Evolutionary conservation across 2,797 vertebrate species (phyloP), one percentile per base, ranked within the genome.

Genomic region (Gorsachius magnificus): DNA sequence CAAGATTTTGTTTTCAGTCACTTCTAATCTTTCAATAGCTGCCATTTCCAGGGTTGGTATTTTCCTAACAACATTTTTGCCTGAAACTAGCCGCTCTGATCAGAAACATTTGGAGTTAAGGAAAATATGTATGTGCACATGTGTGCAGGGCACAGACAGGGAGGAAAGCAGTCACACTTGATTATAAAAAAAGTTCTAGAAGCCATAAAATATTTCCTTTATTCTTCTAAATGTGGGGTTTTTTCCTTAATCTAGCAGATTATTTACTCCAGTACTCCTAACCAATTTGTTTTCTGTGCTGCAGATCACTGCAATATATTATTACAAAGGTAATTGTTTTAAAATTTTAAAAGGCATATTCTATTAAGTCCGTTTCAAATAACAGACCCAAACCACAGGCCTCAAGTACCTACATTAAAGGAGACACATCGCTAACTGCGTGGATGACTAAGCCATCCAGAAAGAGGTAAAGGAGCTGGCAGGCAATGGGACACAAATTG

Each of bases 1-100:
- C 33, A 77, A 94, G 76, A 95, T 88, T 94, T 96, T 96, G 92
- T 83, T 96, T 96, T 96, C 93, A 91, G 84, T 95, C 82, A 56
- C 76, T 85, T 87, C 89, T 95, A 91, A 94, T 90, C 84, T 94
- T 93, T 76, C 87, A 86, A 70, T 90, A 91, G 75, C 57, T 95
- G 84, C 58, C 63, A 29, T 87, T 92, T 85, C 79, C 65, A 74
- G 76, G 43, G 66, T 48, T 75, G 69, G 46, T 92, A 81, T 74
- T 95, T 93, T 83, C 66, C 93, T 94, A 94, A 91, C 57, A 93
- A 65, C 18, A 33, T 86, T 92, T 91, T 43, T 88, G 83, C 77
- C 91, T 95, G 79, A 35, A 83, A 91, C 69, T 74, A 78, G n/a
- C 70, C 76, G 41, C 58, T 79, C 83, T 87, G 79, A 86, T 69